A percentile compares a stretch with the other conserved stretches of the same genome.
phyloP scores from a whole-genome alignment of 2,797 vertebrate genomes.

The Sebastes kiyomatsui region DNA sequence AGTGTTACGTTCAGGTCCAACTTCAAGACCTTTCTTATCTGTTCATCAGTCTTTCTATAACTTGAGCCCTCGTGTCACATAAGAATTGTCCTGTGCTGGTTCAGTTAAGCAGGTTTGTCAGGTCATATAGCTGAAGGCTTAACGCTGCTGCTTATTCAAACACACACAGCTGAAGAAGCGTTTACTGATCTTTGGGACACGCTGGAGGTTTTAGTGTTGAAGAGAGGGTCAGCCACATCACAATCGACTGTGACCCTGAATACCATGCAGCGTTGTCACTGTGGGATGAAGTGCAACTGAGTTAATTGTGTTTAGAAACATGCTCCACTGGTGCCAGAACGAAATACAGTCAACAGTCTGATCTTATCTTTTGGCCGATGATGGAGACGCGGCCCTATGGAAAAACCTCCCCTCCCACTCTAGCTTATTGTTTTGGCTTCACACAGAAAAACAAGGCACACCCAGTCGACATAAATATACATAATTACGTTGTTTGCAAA shows the following conservation, averaged over 20 bases:
- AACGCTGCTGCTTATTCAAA: not conserved
- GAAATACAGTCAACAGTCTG: not conserved
- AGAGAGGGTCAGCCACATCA: not conserved
- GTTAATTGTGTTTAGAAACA: not conserved
- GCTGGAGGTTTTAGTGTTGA: not conserved
- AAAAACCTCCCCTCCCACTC: not conserved
- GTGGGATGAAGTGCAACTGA: not conserved
- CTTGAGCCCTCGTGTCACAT: not conserved
- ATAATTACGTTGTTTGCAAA: not conserved
- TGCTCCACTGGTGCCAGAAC: not conserved
- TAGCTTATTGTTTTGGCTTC: not conserved
- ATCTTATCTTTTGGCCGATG: not conserved
- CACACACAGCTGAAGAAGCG: not conserved
- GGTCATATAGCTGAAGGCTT: not conserved
- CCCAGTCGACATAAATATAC: not conserved
- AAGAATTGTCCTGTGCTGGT: not conserved
- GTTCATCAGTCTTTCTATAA: not conserved
- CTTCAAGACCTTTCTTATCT: not conserved
- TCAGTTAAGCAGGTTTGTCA: slow-evolving; percentile 26
- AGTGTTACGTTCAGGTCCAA: not conserved
- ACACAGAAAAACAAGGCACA: not conserved
- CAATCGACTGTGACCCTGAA: not conserved
- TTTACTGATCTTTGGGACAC: not conserved
- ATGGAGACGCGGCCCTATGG: not conserved
- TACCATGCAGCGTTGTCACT: not conserved